These are phyloP conservation scores for Stegostoma tigrinum DNA, from an alignment of 2,113 vertebrate species.

Conservation along the genomic window DNA sequence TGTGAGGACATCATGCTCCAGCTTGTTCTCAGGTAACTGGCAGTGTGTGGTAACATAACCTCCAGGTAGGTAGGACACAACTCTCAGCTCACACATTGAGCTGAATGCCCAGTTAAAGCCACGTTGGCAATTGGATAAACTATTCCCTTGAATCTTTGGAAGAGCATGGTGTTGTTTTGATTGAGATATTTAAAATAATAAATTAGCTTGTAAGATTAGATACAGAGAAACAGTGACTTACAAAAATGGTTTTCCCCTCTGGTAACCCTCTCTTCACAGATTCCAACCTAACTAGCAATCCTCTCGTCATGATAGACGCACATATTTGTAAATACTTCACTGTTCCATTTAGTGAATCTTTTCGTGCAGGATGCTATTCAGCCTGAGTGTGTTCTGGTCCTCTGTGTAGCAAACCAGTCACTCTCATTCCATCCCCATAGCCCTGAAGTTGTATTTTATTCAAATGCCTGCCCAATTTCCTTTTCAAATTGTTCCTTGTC, in stretches of 20 bases:
- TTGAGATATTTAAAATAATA: background rate
- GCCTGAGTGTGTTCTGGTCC: too few relatives aligned
- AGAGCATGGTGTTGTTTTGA: background rate
- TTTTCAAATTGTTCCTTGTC: too few relatives aligned
- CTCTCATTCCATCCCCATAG: too few relatives aligned
- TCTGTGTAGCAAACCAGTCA: too few relatives aligned
- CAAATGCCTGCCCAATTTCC: too few relatives aligned
- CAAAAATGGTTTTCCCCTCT: background rate
- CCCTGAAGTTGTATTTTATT: too few relatives aligned
- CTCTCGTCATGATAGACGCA: background rate
- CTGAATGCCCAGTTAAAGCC: background rate
- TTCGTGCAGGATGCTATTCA: too few relatives aligned
- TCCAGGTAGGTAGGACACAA: background rate
- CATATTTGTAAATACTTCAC: too few relatives aligned
- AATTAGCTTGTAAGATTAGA: background rate
- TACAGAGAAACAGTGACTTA: background rate
- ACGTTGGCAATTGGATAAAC: background rate
- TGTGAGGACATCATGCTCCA: constrained; percentile 93
- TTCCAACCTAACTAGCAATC: background rate
- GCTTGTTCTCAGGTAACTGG: constrained; percentile 82
- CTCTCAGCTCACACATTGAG: background rate
- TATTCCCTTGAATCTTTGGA: background rate
- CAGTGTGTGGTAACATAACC: background rate
- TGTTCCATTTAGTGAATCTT: too few relatives aligned
- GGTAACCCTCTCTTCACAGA: background rate